Conservation (phyloP, 2,888 invertebrate species). For the Tortricodes alternella region DNA sequence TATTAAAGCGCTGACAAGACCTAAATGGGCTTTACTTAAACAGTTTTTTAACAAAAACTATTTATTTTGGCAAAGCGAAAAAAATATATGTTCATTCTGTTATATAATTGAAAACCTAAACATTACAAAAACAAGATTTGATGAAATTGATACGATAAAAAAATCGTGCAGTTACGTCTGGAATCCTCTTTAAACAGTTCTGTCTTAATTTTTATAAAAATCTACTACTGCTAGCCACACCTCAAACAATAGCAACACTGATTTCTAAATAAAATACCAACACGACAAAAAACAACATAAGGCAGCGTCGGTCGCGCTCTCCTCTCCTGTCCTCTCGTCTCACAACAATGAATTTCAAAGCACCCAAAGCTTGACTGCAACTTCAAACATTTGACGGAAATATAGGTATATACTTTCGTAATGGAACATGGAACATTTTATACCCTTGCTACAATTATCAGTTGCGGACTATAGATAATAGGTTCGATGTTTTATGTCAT, state of each 20-base stretch:
- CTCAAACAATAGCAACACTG: constrained; percentile 15
- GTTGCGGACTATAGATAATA: too few species aligned
- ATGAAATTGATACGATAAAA: too few species aligned
- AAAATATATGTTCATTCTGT: not conserved
- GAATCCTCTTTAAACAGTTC: too few species aligned
- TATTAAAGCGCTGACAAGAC: too few species aligned
- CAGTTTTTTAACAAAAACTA: too few species aligned
- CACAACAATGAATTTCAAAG: not conserved
- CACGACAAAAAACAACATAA: constrained; percentile 17
- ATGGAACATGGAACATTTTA: too few species aligned
- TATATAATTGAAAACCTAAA: not conserved
- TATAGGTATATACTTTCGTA: too few species aligned
- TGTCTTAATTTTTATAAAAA: not conserved
- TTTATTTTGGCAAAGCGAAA: too few species aligned
- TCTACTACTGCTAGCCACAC: not conserved
- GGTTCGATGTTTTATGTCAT: too few species aligned
- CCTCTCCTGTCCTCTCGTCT: not conserved
- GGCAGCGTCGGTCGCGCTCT: not conserved
- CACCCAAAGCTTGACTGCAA: not conserved
- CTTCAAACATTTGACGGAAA: not conserved
- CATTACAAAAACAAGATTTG: not conserved
- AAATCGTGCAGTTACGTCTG: too few species aligned
- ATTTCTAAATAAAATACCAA: constrained; percentile 18
- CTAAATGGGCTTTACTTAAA: too few species aligned
- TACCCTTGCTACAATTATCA: too few species aligned